Evolutionary conservation across 2,797 vertebrate species (phyloP).

Genomic region (Phrynocephalus forsythii): DNA sequence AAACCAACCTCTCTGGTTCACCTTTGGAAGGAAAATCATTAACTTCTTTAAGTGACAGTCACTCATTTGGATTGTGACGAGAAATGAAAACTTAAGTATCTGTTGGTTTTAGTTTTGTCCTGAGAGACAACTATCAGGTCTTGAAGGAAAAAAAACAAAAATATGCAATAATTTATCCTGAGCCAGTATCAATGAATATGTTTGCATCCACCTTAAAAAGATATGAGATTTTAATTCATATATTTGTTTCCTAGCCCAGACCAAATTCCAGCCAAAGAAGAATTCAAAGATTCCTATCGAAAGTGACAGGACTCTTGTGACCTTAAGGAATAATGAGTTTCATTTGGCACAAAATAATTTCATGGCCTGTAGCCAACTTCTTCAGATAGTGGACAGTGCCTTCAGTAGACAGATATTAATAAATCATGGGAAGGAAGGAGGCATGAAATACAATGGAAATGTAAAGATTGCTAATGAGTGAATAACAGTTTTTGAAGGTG

Average conservation of each 20-base stretch:
- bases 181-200: background rate
- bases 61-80: background rate
- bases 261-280: background rate
- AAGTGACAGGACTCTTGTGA: too few species aligned
- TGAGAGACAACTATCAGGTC: background rate
- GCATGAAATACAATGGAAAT: too few species aligned
- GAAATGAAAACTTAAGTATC: constrained; percentile 23
- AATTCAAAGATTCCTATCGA: background rate
- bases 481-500: too few species aligned
- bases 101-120: background rate
- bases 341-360: too few species aligned
- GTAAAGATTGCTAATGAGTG: too few species aligned
- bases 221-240: background rate
- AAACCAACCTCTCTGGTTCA: background rate
- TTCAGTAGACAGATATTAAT: too few species aligned
- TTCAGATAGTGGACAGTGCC: too few species aligned
- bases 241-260: too few species aligned
- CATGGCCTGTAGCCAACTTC: too few species aligned
- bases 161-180: too few species aligned
- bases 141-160: background rate
- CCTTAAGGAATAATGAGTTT: too few species aligned
- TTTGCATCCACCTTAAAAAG: background rate
- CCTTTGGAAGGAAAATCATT: background rate
- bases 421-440: too few species aligned
- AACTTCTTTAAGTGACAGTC: background rate